Base-by-base conservation (phyloP, 2,888 invertebrate genomes). In the Caradrina kadenii region DNA sequence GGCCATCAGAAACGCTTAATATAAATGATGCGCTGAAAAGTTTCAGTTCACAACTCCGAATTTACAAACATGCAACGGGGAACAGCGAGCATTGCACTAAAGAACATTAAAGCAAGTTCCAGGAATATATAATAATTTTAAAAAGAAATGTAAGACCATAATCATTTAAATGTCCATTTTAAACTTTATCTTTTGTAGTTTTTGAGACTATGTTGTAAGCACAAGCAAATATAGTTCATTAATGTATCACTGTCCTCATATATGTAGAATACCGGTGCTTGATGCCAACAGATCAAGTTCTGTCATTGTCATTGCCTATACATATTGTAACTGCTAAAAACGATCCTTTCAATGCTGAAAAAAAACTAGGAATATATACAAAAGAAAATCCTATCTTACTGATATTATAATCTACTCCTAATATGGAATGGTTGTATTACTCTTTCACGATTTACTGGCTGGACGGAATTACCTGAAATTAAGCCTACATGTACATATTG, bases 11-110 rank as follows among this genome's bases (percentile, higher is more conserved):
- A 76, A 76, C 53, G 63, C 66, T 68, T 49, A 61, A 76, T 49
- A 73, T 59, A 77, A 73, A 69, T 68, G 74, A 80, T 72, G 77
- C 53, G 31, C 69, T 54, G 52, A 42, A 76, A 81, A 77, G 50
- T 82, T 81, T 72, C 52, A 72, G 69, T 70, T 70, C 63, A 59
- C 64, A 61, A 66, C 72, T 58, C 64, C 26, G 53, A 82, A 70
- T 74, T 74, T 68, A 73, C 69, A 77, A 79, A 68, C 74, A 63
- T 67, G 77, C 71, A 68, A 78, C 69, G 59, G 63, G 59, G 60
- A 73, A 48, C 45, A 62, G 58, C 63, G 56, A 21, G 19, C 45
- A 62, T 58, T 76, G 75, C 69, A 67, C 63, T 50, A 50, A 42
- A 56, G 52, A 76, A 63, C 81, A 81, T 66, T 70, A 59, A 77